phyloP scores from a whole-genome alignment of 2,888 invertebrate genomes.

The Calameuta filiformis region DNA sequence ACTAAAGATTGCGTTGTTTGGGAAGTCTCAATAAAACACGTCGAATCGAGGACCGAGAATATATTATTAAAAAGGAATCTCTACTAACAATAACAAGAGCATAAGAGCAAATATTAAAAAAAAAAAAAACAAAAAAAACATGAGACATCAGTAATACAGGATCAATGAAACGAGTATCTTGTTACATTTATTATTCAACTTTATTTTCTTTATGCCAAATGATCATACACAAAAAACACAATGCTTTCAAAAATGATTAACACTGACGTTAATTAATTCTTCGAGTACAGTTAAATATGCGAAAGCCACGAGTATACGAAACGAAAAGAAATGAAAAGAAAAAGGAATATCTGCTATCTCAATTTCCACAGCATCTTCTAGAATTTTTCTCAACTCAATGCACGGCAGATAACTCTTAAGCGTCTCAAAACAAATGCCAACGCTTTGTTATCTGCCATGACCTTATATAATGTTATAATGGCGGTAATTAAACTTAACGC shows the following conservation, averaged over 20 bases:
- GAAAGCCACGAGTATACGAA: constrained; percentile 2
- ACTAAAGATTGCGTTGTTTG: too few species aligned
- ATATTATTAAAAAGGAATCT: background rate
- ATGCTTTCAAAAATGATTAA: constrained; percentile 40
- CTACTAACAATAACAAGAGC: background rate
- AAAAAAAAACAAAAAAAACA: too few species aligned
- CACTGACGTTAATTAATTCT: constrained; percentile 32
- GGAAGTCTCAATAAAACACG: too few species aligned
- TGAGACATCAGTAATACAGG: background rate
- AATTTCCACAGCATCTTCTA: background rate
- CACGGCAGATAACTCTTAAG: background rate
- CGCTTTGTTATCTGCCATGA: background rate
- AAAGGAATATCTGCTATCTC: background rate
- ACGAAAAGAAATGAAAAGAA: background rate
- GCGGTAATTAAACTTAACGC: background rate
- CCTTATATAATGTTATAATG: background rate
- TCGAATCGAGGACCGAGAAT: too few species aligned
- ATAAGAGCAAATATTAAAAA: background rate
- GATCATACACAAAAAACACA: constrained; percentile 47
- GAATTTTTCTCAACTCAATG: background rate
- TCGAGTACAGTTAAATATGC: background rate
- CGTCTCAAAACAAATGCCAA: background rate
- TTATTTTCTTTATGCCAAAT: constrained; percentile 48
- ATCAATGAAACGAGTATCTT: background rate
- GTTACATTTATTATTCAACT: constrained; percentile 39